Conservation (phyloP, 1,140 invertebrate genomes). For the Zaprionus camerounensis region DNA sequence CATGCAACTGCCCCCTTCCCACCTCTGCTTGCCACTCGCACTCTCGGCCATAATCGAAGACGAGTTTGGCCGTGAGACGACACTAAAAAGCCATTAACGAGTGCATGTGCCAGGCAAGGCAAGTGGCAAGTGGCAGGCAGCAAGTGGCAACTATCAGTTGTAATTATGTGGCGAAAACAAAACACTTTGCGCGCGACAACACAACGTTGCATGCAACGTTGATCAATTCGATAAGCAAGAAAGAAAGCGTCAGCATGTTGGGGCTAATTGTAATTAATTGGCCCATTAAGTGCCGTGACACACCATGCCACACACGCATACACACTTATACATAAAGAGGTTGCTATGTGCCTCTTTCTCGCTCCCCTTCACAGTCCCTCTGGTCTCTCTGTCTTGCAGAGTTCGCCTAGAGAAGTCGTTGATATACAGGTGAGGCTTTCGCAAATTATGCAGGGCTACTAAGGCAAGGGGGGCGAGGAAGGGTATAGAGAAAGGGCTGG, state of each 20-base stretch:
- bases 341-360: background rate
- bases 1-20: background rate
- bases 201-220: conserved; percentile 7
- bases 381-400: background rate
- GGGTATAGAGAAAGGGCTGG: too few species aligned
- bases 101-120: conserved; percentile 31
- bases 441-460: conserved; percentile 55
- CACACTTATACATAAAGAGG: too few species aligned
- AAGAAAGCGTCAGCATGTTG: conserved; percentile 12
- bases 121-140: conserved; percentile 4
- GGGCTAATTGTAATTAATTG: conserved; percentile 55
- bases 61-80: conserved; percentile 20
- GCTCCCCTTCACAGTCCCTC: background rate
- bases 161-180: conserved; percentile 20
- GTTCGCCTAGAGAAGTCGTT: background rate
- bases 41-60: conserved; percentile 17
- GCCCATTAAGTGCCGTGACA: conserved; percentile 30
- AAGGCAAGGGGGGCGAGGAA: background rate
- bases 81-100: conserved; percentile 51
- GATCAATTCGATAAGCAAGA: conserved; percentile 17
- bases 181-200: background rate
- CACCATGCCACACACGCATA: background rate
- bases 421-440: background rate
- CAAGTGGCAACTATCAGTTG: conserved; percentile 15
- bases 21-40: conserved; percentile 15